Evolutionary conservation across 2,113 vertebrate genomes (phyloP), one percentile per base, ranked within the genome.

Genomic region (Coturnix japonica): DNA sequence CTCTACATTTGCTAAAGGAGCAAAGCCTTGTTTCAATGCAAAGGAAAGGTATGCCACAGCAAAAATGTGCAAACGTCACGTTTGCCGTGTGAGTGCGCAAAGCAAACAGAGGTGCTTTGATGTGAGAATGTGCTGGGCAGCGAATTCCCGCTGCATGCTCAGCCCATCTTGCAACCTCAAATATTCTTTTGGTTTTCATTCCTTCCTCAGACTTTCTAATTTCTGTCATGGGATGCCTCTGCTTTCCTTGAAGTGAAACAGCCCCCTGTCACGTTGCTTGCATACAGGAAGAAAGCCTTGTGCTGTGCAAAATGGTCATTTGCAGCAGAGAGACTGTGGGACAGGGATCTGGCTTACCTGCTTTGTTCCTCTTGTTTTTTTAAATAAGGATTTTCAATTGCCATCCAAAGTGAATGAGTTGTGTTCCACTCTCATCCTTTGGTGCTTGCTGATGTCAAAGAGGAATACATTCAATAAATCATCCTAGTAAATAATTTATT

Each of bases 1-100:
- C 3, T 0, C 7, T 31, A 5, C 8, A 15, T 41, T 77, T 64
- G 0, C 16, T n/a, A 5, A 49, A 6, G 53, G 11, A 87, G 19
- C 19, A 39, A 22, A 15, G 8, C 18, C 41, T 33, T 44, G 6
- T 46, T 89, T 88, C 18, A 13, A 31, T 65, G 69, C 43, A 66
- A 67, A 90, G 37, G 21, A 57, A 69, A 65, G 44, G 18, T 63
- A 81, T 57, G 33, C 46, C 46, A 47, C 33, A 56, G 49, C 10
- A 35, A 41, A 88, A 81, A 51, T 25, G 4, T 30, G 6, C 54
- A 28, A 39, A 53, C 18, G 26, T 51, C 43, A 25, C 1, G 3
- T 69, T 63, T 81, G 15, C 13, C 10, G 53, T 8, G 23, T 79
- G 20, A 54, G 11, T 6, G 37, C 7, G 5, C 31, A 66, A 65